phyloP scores from a whole-genome alignment of 2,113 vertebrate genomes.

The Steatornis caripensis region DNA sequence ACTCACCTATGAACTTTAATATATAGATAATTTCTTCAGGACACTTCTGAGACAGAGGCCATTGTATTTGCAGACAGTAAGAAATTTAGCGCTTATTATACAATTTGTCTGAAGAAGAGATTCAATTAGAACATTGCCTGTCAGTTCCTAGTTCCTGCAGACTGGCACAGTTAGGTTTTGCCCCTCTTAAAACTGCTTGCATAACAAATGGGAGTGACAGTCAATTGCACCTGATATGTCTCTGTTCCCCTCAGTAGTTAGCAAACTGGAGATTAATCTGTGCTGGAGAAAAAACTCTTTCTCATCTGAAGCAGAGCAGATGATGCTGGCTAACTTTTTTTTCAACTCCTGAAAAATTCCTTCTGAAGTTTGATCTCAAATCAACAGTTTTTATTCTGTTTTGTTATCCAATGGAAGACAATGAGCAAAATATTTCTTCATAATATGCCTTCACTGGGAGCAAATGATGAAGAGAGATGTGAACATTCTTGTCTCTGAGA shows the following conservation, averaged over 20 bases:
- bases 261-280: not conserved
- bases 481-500: not conserved
- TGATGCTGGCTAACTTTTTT: not conserved
- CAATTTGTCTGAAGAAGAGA: not conserved
- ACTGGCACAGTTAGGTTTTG: not conserved
- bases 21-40: conserved; percentile 42
- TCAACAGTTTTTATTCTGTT: not conserved
- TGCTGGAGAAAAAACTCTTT: not conserved
- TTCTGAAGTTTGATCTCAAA: not conserved
- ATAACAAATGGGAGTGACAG: not conserved
- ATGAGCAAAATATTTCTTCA: not conserved
- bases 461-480: not conserved
- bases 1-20: conserved; percentile 34
- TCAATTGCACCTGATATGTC: not conserved
- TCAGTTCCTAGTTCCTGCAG: not conserved
- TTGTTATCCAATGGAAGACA: not conserved
- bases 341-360: not conserved
- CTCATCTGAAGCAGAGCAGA: not conserved
- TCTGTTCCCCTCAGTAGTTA: not conserved
- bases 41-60: conserved; percentile 1
- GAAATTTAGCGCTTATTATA: not conserved
- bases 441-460: not conserved
- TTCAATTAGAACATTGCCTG: conserved; percentile 16
- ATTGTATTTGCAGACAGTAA: not conserved
- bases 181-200: not conserved